phyloP scores from a whole-genome alignment of 2,888 invertebrate species.

The Diogma glabrata region DNA sequence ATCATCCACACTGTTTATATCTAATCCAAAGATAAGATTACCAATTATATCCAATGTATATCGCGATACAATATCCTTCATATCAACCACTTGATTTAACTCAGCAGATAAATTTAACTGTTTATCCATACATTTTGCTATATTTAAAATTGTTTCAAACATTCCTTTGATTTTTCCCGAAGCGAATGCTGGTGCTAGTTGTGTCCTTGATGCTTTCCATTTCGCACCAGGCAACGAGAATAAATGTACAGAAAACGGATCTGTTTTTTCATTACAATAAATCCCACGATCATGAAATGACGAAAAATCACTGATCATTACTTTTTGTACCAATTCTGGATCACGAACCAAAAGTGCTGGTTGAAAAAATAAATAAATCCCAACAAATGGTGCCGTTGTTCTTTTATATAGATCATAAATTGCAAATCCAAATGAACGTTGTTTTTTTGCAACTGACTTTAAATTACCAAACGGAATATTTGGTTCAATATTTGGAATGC shows the following conservation, averaged over 20 bases:
- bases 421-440: conserved; percentile 48
- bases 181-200: conserved; percentile 54
- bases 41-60: conserved; percentile 39
- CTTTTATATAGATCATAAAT: conserved; percentile 46
- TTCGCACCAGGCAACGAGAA: conserved; percentile 44
- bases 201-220: conserved; percentile 52
- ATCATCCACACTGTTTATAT: conserved; percentile 33
- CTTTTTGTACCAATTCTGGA: conserved; percentile 45
- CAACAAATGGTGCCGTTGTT: conserved; percentile 35
- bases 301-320: conserved; percentile 49
- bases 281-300: conserved; percentile 54
- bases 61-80: conserved; percentile 25
- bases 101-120: conserved; percentile 33
- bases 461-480: conserved; percentile 52
- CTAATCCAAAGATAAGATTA: conserved; percentile 38
- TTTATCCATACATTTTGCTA: conserved; percentile 41
- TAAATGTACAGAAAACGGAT: conserved; percentile 48
- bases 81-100: conserved; percentile 37
- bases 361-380: conserved; percentile 49
- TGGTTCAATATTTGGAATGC: conserved; percentile 44
- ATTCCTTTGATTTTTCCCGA: conserved; percentile 54
- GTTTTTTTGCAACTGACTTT: conserved; percentile 40
- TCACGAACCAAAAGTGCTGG: conserved; percentile 51
- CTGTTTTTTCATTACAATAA: conserved; percentile 46
- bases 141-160: conserved; percentile 46